phyloP scores from a whole-genome alignment of 2,888 invertebrate genomes.

The Melanotus villosus region DNA sequence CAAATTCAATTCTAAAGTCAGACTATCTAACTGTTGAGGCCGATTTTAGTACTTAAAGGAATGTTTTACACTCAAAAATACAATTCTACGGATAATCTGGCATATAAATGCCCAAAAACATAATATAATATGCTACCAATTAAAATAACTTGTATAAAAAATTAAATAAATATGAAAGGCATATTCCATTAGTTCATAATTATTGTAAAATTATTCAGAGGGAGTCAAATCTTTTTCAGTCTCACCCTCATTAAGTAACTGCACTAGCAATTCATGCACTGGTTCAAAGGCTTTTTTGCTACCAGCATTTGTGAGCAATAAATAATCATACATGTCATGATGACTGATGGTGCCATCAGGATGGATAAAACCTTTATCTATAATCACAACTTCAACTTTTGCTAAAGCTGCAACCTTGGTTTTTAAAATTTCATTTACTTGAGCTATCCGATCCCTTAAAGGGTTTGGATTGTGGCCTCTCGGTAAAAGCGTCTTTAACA shows the following conservation, averaged over 20 bases:
- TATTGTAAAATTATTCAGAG: constrained; percentile 72
- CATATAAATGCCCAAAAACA: neutral
- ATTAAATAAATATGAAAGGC: constrained; percentile 15
- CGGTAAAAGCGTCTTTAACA: constrained; percentile 85
- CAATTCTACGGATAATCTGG: neutral
- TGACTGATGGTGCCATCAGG: constrained; percentile 87
- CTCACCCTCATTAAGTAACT: constrained; percentile 83
- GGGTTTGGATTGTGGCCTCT: constrained; percentile 89
- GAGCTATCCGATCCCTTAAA: constrained; percentile 81
- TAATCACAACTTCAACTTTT: constrained; percentile 83
- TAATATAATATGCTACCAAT: neutral
- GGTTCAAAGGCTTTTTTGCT: constrained; percentile 91
- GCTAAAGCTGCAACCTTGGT: constrained; percentile 74
- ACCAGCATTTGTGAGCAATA: constrained; percentile 88
- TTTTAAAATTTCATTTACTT: constrained; percentile 82
- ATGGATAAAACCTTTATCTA: constrained; percentile 85
- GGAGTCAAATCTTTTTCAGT: constrained; percentile 82
- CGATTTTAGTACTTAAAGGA: constrained; percentile 11
- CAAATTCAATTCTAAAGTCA: neutral
- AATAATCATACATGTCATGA: constrained; percentile 93
- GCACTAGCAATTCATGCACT: constrained; percentile 83
- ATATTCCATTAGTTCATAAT: constrained; percentile 13
- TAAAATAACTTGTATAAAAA: constrained; percentile 6
- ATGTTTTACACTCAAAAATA: constrained; percentile 13
- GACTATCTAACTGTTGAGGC: constrained; percentile 10